Conservation (phyloP, 2,113 vertebrate genomes). For the Condylura cristata region DNA sequence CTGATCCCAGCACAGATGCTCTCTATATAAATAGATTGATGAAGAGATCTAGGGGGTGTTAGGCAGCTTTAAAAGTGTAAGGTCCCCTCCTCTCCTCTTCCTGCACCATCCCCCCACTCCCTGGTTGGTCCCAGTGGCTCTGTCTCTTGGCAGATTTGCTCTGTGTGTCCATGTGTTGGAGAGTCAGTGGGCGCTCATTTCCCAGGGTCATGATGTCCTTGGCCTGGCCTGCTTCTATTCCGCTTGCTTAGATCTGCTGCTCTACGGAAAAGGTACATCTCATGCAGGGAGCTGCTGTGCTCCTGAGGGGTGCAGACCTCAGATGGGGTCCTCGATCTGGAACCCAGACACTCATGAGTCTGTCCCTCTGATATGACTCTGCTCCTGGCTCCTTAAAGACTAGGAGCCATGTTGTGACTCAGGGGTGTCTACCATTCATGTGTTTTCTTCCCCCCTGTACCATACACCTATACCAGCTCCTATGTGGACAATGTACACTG, state of each 20-base stretch:
- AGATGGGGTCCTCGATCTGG: background rate
- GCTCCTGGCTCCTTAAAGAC: background rate
- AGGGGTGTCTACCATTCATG: background rate
- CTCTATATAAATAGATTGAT: background rate
- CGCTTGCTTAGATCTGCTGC: conserved; percentile 68
- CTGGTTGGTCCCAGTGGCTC: background rate
- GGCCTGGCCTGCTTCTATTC: conserved; percentile 67
- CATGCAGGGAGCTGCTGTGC: background rate
- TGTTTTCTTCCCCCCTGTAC: background rate
- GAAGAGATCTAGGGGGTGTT: background rate
- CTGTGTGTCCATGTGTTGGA: conserved; percentile 59
- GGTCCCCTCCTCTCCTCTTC: background rate
- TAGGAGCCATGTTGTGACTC: background rate
- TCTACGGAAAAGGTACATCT: conserved; percentile 47
- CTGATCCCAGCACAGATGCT: background rate
- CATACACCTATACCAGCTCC: background rate
- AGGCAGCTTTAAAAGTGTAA: background rate
- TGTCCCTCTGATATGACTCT: background rate
- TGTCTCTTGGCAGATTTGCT: conserved; percentile 57
- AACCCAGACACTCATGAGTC: background rate
- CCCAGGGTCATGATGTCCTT: conserved; percentile 38
- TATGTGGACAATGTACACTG: background rate
- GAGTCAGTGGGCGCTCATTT: conserved; percentile 40
- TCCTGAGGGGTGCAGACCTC: background rate
- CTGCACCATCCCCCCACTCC: background rate